Evolutionary conservation across 2,888 invertebrate genomes (phyloP), one percentile per base, ranked within the genome.

Genomic region (Tetanocera ferruginea): DNA sequence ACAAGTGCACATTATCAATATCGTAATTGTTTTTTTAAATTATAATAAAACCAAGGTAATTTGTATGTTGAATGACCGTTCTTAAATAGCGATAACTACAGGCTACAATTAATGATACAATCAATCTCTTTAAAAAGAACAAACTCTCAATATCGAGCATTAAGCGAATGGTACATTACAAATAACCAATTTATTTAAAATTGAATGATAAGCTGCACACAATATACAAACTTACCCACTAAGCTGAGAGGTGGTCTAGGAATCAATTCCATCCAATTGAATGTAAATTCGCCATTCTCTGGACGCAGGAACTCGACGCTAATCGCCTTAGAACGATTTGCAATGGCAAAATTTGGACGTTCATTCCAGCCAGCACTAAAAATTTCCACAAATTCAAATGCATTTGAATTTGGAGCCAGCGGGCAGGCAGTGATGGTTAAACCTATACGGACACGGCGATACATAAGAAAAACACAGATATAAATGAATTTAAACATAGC

Each of bases 321-420:
- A 49, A 97, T 91, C 37, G 94, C 93, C 79, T 94, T 91, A 14
- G 92, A 92, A 3, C 92, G 92, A 23, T 92, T 91, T 19, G 92
- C 87, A 9, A 92, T 90, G 78, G 92, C 92, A 31, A 91, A 91
- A n/a, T 92, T 91, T 23, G 92, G 87, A 77, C 88, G 86, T n/a
- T 91, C 90, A 82, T 93, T 92, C 96, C 96, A 96, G 51, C 96
- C 96, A 84, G 95, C 94, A 67, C 96, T 96, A 88, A 96, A 96
- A 70, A 96, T 93, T 90, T 95, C 95, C 25, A 95, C 95, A 81
- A 93, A 90, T 80, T 93, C 93, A 77, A 93, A 92, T 37, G 92
- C 91, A 66, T 90, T 89, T 64, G 92, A 92, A 60, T 90, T 87
- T 2, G 90, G 88, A 64, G 90, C 90, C 79, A 91, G 89, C 0